Base-by-base conservation (phyloP, 2,797 vertebrate species). In the Phrynocephalus guinanensis region DNA sequence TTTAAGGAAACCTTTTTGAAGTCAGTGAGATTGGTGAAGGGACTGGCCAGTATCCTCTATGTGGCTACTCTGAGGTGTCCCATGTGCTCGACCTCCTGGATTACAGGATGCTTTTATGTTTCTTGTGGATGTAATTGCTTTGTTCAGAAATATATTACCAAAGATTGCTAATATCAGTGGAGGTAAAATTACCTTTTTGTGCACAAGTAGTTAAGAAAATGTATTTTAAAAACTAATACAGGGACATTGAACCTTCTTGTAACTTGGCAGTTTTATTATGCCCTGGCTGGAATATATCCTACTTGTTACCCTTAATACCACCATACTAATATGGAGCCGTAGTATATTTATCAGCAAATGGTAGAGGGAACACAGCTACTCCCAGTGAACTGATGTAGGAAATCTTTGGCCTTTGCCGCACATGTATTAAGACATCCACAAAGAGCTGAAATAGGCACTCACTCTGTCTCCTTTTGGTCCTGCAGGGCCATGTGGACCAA, bases 381-480 rank as follows among this genome's bases (percentile, higher is more conserved):
- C 20, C 38, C 3, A 24, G 2, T 83, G 66, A 48, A 79, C 2
- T 33, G 20, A 84, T 7, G 48, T 20, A 81, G 33, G 28, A 2
- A 48, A 63, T 63, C 7, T 30, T 38, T 20, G 4, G 28, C 6
- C 8, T 71, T 56, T 30, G 28, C 24, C 71, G 33, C 7, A 28
- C 38, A 70, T 48, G 30, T 87, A 79, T 79, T 30, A 68, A 82
- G 24, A 10, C 26, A 67, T 70, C 33, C 63, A 30, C 67, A 71
- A 75, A 77, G 11, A 71, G 30, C 28, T 86, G 28, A 66, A 88
- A 9, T 1, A n/a, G 0, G 16, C 28, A 97, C 99, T 98, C 97
- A 99, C 99, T 95, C 97, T 97, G 96, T 99, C 99, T 91, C 99
- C 99, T 96, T 99, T 99, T 6, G 99, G 99, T 92, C 99, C 99